A percentile compares a stretch with the other conserved stretches of the same genome.
phyloP scores from a whole-genome alignment of 2,888 invertebrate genomes.

The Cryptophagus acutangulus region DNA sequence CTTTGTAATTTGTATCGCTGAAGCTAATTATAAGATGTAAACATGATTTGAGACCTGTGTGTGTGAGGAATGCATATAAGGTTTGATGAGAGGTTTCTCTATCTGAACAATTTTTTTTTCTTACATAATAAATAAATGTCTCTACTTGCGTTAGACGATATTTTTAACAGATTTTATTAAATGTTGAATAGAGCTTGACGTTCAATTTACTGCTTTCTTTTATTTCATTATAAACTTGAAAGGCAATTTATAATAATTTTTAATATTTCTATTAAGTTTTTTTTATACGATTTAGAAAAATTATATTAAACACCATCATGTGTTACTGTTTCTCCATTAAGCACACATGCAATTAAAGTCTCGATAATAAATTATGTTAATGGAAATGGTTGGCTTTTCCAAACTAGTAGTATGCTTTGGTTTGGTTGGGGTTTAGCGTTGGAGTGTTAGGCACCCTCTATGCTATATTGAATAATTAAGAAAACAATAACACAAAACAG shows the following conservation, averaged over 20 bases:
- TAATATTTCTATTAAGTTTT: no score
- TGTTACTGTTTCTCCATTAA: no score
- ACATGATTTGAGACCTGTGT: conserved; percentile 28
- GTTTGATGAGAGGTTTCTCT: conserved; percentile 39
- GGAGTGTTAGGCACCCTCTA: no score
- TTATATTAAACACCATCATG: no score
- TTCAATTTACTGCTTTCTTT: conserved; percentile 5
- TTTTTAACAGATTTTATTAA: conserved; percentile 7
- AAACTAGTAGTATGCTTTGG: no score
- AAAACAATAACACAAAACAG: conserved; percentile 26
- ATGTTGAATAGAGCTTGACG: conserved; percentile 5
- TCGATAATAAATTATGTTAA: no score
- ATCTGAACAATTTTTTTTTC: conserved; percentile 17
- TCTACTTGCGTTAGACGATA: conserved; percentile 2
- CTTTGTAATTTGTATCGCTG: conserved; percentile 50
- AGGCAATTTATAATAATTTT: conserved; percentile 9
- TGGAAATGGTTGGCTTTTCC: no score
- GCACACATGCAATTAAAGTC: no score
- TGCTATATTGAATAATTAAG: conserved; percentile 25
- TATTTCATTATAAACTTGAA: conserved; percentile 5
- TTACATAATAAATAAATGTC: conserved; percentile 33
- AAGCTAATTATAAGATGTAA: conserved; percentile 47
- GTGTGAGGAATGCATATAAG: conserved; percentile 11
- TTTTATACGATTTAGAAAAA: no score
- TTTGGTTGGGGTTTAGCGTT: no score